A percentile compares a stretch with the other conserved stretches of the same genome.
These are phyloP conservation scores for Enhydra lutris DNA, from an alignment of 2,113 vertebrate species.

Conservation along the genomic window DNA sequence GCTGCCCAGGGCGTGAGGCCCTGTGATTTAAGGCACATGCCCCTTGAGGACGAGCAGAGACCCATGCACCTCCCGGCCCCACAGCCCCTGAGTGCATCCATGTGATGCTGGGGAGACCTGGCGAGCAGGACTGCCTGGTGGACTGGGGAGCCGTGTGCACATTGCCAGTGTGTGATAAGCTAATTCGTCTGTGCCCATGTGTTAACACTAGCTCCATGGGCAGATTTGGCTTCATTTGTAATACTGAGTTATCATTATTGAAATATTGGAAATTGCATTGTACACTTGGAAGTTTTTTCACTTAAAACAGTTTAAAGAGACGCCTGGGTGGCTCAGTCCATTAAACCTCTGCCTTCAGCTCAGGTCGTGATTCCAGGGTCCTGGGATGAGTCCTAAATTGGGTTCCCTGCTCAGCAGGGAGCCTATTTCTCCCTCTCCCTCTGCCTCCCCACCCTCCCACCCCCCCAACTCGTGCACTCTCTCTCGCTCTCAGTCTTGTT, in stretches of 20 bases:
- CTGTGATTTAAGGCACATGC: not conserved
- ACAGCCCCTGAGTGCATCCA: not conserved
- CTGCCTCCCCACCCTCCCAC: no score
- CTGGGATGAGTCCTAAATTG: not conserved
- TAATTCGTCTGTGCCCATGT: not conserved
- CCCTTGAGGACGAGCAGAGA: not conserved
- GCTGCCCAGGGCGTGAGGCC: not conserved
- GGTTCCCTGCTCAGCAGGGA: no score
- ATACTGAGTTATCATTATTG: not conserved
- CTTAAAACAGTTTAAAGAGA: not conserved
- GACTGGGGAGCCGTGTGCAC: not conserved
- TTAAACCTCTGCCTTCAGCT: not conserved
- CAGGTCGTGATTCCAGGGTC: not conserved
- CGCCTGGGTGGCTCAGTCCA: not conserved
- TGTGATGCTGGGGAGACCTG: not conserved
- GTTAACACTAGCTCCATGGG: not conserved
- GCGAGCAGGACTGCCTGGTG: not conserved
- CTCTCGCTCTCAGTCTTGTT: not conserved
- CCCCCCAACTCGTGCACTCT: not conserved
- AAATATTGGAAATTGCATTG: not conserved
- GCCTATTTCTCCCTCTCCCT: not conserved
- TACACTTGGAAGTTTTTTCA: not conserved
- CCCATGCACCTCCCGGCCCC: not conserved
- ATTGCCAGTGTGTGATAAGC: not conserved
- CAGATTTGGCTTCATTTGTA: not conserved